These are phyloP conservation scores for Hermetia illucens DNA, from an alignment of 1,140 invertebrate genomes.

Conservation along the genomic window DNA sequence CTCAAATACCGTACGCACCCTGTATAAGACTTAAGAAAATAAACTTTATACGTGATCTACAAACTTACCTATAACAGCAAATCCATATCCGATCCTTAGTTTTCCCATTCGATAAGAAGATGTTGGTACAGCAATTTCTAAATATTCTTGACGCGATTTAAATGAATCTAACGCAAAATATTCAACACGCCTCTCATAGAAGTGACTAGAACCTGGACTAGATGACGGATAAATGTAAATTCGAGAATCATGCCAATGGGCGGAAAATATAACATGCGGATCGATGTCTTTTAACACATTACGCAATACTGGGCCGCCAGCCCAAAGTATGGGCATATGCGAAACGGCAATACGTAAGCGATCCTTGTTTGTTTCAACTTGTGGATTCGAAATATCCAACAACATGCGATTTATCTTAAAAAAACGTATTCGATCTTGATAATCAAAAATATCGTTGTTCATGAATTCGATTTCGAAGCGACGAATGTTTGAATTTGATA, in stretches of 20 bases:
- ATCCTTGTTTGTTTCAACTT: conserved; percentile 41
- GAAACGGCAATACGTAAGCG: conserved; percentile 50
- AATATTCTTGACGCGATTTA: conserved; percentile 35
- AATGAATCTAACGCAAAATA: conserved; percentile 29
- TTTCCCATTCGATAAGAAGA: conserved; percentile 92
- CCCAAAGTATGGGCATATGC: conserved; percentile 50
- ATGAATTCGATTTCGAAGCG: conserved; percentile 67
- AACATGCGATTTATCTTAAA: conserved; percentile 58
- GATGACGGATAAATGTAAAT: conserved; percentile 25
- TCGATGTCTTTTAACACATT: conserved; percentile 34
- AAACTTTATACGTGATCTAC: too few relatives aligned
- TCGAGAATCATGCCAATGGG: conserved; percentile 60
- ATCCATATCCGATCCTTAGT: conserved; percentile 66
- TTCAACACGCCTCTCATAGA: conserved; percentile 29
- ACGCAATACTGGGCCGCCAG: conserved; percentile 44
- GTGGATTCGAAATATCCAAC: conserved; percentile 35
- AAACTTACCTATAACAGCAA: conserved; percentile 60
- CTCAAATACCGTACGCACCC: too few relatives aligned
- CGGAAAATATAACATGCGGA: conserved; percentile 72
- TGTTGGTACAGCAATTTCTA: conserved; percentile 82
- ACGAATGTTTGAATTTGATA: conserved; percentile 53
- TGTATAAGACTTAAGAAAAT: too few relatives aligned
- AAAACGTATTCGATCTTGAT: conserved; percentile 37
- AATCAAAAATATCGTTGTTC: conserved; percentile 45
- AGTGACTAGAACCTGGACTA: conserved; percentile 20